Base-by-base conservation (phyloP, 2,113 vertebrate genomes). In the Rhizomys pruinosus region DNA sequence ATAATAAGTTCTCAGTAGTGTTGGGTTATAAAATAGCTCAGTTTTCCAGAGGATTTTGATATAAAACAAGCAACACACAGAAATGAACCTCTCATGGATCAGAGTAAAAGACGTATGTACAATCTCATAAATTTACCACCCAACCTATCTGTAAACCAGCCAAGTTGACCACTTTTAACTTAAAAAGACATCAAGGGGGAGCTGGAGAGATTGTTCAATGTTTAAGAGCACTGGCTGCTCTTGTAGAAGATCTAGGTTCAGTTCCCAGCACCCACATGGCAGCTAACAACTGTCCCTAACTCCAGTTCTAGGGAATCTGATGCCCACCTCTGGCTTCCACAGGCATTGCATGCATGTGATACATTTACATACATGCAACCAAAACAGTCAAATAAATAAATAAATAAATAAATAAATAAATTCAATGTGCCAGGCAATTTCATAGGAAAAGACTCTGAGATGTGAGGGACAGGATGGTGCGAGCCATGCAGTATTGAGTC, bases 51-150 rank as follows among this genome's bases (percentile, higher is more conserved):
- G 44, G 32, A 9, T 66, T 94, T 94, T 85, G 72, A 57, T 68
- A 84, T 72, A 88, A 92, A 94, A 84, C 29, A 72, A 32, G 77
- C 52, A 91, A 63, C 90, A 74, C 13, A 61, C 34, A 94, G 66
- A 82, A 79, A 44, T 63, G 63, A 91, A 82, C 3, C 9, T 17
- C 55, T 93, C 71, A 79, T 42, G 17, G 13, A 19, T 92, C 84
- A 89, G 80, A 84, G 22, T 22, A 23, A 87, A 89, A n/a, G 27
- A 47, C 4, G 0, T 25, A 37, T 34, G 13, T 37, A 20, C 55
- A 63, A 34, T 25, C 25, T 72, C 64, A 63, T 44, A 12, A 63
- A 69, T 27, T 73, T 81, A 47, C 39, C 59, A 88, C 39, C 19
- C 44, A 64, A 8, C 34, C 5, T 29, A 71, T 37, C 52, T 68